Evolutionary conservation across 2,113 vertebrate species (phyloP).

Genomic region (Centropus bengalensis): DNA sequence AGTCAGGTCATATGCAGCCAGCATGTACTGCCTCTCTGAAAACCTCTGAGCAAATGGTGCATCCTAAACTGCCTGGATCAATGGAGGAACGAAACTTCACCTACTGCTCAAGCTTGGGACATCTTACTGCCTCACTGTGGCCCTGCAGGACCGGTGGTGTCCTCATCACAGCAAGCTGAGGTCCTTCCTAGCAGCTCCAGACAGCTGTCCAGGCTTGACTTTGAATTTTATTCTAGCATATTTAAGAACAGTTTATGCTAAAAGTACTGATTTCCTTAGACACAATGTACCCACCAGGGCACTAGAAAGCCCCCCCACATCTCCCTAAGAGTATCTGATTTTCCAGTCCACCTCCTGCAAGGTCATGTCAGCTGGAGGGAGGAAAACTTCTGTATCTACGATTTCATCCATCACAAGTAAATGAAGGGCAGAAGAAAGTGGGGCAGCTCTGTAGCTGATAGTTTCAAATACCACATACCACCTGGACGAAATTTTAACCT

Average conservation of each 20-base stretch:
- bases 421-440: background rate
- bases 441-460: background rate
- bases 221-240: background rate
- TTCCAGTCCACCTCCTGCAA: background rate
- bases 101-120: background rate
- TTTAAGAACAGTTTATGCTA: background rate
- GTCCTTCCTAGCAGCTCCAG: background rate
- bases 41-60: background rate
- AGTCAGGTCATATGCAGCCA: background rate
- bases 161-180: background rate
- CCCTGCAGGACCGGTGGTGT: too few relatives aligned
- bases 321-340: background rate
- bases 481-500: background rate
- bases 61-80: fast-evolving
- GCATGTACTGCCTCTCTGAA: background rate
- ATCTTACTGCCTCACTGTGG: background rate
- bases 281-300: background rate
- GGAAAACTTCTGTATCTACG: background rate
- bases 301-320: background rate
- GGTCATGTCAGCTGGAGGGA: background rate
- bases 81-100: background rate
- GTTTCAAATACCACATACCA: background rate
- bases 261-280: background rate
- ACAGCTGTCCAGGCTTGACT: background rate
- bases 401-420: background rate